Evolutionary conservation across 1,140 invertebrate species (phyloP), one percentile per base, ranked within the genome.

Genomic region (Homarus americanus): DNA sequence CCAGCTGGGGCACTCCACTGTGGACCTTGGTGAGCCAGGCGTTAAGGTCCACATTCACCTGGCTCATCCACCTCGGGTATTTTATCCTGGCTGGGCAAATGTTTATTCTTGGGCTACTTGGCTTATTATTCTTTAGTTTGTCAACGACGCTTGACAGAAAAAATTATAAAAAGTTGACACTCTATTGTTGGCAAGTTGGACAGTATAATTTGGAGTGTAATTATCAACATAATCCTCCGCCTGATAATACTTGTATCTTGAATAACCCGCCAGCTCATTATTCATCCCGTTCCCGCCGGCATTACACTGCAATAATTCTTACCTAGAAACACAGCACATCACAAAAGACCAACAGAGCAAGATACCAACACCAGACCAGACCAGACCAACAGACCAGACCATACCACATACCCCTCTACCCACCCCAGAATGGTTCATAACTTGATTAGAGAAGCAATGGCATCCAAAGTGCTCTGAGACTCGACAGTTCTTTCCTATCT

Each of bases 111-210:
- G 20, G 24, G 79, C 49, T 63, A 36, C 79, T 53, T 53, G 41
- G 32, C 44, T 82, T 28, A 63, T 36, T 38, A 17, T 82, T 82
- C 79, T 36, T 36, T 63, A 63, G 79, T 36, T 82, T 82, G 49
- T 63, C 79, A 63, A 58, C 32, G 49, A 36, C 15, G 49, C 28
- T 63, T 63, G 49, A 82, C 79, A 15, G 79, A 2, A 82, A 82
- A 63, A 82, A 82, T 38, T 38, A 63, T 7, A 36, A 38, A 49
- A 63, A 82, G 44, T 80, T 80, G 10, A 32, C 40, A 53, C 28
- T 36, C 32, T 20, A 32, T 75, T 34, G 32, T 34, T 34, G 41
- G 58, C 20, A 20, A 20, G 58, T 63, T 63, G 24, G 12, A 15
- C 58, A 63, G 58, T 63, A 20, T 63, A 24, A 24, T 63, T 24